Conservation (phyloP, 2,113 vertebrate species). For the Eira barbara region DNA sequence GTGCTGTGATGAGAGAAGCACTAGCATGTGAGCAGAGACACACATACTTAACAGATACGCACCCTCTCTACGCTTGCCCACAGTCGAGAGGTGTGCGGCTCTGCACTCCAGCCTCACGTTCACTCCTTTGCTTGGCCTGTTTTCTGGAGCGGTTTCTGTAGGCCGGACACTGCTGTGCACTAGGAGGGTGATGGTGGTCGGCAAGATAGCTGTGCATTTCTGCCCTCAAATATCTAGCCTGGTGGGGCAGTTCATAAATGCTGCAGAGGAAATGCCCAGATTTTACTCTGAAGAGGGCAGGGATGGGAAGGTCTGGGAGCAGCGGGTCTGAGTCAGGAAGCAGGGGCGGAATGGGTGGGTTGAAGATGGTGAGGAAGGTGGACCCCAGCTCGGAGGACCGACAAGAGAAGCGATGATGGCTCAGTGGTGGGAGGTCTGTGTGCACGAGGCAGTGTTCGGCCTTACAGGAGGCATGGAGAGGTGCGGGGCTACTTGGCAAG, state of each 20-base stretch:
- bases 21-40: background rate
- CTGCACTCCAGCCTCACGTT: accelerated
- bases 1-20: background rate
- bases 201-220: background rate
- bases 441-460: background rate
- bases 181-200: background rate
- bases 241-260: background rate
- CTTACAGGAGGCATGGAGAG: background rate
- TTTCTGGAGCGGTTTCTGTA: background rate
- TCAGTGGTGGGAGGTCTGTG: background rate
- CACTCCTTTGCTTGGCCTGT: background rate
- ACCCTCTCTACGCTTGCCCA: no score
- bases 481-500: accelerated
- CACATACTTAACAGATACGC: background rate
- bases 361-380: background rate
- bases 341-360: background rate
- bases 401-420: background rate
- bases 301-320: background rate
- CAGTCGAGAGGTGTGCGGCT: accelerated
- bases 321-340: background rate
- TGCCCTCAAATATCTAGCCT: background rate
- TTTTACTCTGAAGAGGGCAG: background rate
- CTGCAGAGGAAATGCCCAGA: background rate
- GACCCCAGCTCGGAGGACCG: background rate
- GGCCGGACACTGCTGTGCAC: background rate